Conservation (phyloP, 2,888 invertebrate genomes). For the Dysmachus trigonus region DNA sequence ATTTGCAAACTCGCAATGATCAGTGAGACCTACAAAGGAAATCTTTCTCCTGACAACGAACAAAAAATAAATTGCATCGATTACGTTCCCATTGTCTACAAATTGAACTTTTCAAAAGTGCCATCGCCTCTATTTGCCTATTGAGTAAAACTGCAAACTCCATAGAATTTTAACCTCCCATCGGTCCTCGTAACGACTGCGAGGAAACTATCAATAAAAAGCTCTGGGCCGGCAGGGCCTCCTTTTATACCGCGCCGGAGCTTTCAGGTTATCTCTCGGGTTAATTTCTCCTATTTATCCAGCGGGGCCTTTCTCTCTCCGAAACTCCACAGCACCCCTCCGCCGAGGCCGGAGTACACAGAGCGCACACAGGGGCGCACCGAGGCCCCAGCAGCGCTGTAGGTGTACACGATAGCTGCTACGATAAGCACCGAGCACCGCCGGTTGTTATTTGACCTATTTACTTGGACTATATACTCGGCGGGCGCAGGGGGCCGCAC, state of each 20-base stretch:
- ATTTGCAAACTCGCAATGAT: background rate
- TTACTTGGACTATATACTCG: conserved; percentile 41
- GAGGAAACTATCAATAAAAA: conserved; percentile 22
- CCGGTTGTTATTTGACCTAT: conserved; percentile 48
- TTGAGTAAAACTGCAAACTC: background rate
- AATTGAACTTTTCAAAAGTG: background rate
- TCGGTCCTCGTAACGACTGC: background rate
- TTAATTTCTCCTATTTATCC: conserved; percentile 21
- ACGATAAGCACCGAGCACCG: conserved; percentile 13
- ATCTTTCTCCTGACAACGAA: background rate
- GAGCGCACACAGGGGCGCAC: background rate
- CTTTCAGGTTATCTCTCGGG: conserved; percentile 32
- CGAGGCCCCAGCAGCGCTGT: background rate
- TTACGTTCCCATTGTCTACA: background rate
- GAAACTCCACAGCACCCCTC: conserved; percentile 14
- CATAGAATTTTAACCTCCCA: background rate
- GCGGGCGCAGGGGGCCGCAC: background rate
- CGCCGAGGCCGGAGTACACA: background rate
- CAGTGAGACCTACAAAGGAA: background rate
- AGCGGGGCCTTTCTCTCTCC: background rate
- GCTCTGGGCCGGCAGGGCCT: background rate
- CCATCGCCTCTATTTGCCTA: background rate
- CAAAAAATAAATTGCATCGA: background rate
- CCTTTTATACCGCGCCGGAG: background rate
- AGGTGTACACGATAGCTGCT: conserved; percentile 27